Evolutionary conservation across 2,113 vertebrate genomes (phyloP), one percentile per base, ranked within the genome.

Genomic region (Halichoerus grypus): DNA sequence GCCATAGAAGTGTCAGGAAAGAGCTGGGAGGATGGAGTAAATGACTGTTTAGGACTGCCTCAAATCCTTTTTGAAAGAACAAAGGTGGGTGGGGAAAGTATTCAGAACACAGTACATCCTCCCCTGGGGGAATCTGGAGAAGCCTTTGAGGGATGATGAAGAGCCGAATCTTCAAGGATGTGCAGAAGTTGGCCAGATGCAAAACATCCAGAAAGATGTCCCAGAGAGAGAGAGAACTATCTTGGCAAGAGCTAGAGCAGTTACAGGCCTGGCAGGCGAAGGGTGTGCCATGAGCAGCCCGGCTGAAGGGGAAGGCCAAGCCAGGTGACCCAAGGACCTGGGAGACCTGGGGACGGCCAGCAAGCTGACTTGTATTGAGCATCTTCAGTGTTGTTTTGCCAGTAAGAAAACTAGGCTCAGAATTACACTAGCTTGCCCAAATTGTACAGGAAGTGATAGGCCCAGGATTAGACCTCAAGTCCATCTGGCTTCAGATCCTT

Each of bases 1-100:
- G 49, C 49, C 21, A 0, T 31, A 5, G 57, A 28, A 39, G 39
- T 1, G 4, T 36, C 16, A 0, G 6, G 3, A 2, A 82, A 12
- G 49, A 51, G 16, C 39, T 26, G 33, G 13, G 24, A 81, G 36
- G 15, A 9, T 4, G 21, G 39, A 9, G 9, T 31, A 16, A 80
- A 39, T 53, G 65, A 7, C n/a, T 33, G 24, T 33, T 15, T 7
- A 39, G 53, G 18, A 22, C 61, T 61, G 19, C 63, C 72, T 55
- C 61, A 26, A 4, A 16, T 76, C 55, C 19, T 46, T 87, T 88
- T 55, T 67, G 96, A 51, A 95, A 89, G 80, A 61, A 33, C 16
- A 19, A 33, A 57, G 46, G 26, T 36, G 55, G 39, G 26, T 28
- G 26, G 21, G 55, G 16, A 28, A 39, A 16, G 24, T 71, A 21